Base-by-base conservation (phyloP, 1,140 invertebrate species). In the Adoxophyes honmai region DNA sequence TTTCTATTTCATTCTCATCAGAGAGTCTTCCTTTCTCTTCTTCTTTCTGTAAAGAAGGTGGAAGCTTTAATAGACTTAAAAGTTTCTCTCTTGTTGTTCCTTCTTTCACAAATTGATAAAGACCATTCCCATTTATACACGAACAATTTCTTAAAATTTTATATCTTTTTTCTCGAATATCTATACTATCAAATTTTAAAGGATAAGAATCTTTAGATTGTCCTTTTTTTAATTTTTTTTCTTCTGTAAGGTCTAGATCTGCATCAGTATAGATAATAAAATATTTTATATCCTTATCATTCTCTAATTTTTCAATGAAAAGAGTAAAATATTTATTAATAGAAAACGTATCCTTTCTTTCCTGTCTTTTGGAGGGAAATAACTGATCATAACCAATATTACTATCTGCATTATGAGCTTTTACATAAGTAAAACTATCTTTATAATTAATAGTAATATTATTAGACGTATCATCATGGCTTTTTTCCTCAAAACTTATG, bases 231-330 rank as follows among this genome's bases (percentile, higher is more conserved):
- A n/a, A n/a, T n/a, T n/a, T n/a, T n/a, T n/a, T 57, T 54, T 64
- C 57, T 55, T 60, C 28, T 52, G 55, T 52, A 13, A 66, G 38
- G 38, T 64, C 67, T 38, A 69, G 57, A 39, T 58, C 48, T 38
- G 38, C 15, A 61, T 69, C 63, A 38, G 67, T 69, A 55, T 60
- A 66, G 42, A 69, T 55, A 61, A 68, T 52, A 60, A 69, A 51
- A 51, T 69, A 61, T 53, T 68, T 36, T 34, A 68, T 16, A 13
- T 35, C 33, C 52, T 54, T 16, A 13, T 35, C 33, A 10, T 54
- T 35, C 38, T 53, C 36, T 60, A 11, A 21, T 51, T 60, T 18
- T 39, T 64, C 53, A 11, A 60, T 58, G 52, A 61, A 68, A 64
- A 55, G 63, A 58, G 63, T 38, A 55, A 68, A 57, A 42, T 64